These are phyloP conservation scores for Papilio glaucus DNA, from an alignment of 1,140 invertebrate species.

Conservation along the genomic window DNA sequence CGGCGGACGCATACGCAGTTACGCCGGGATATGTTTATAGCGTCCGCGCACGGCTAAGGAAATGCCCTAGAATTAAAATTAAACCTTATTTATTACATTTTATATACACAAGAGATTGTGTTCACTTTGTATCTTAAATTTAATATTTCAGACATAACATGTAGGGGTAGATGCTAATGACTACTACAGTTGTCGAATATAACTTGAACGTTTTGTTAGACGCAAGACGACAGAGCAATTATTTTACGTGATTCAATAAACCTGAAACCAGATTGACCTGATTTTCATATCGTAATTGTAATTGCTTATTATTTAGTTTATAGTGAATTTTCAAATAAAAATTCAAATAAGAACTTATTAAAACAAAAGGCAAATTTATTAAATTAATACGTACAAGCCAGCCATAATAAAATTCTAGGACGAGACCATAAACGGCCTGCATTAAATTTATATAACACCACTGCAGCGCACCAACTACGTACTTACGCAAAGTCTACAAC, in stretches of 20 bases:
- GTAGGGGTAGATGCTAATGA: no score
- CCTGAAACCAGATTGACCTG: no score
- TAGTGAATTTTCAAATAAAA: no score
- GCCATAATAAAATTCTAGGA: background rate
- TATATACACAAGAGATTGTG: background rate
- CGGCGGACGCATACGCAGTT: slow-evolving; percentile 44
- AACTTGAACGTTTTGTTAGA: background rate
- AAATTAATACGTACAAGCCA: background rate
- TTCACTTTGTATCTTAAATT: background rate
- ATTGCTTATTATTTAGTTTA: no score
- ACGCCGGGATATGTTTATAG: slow-evolving; percentile 46
- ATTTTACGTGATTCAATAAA: background rate
- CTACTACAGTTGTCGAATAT: background rate
- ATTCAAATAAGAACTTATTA: background rate
- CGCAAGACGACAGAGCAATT: background rate
- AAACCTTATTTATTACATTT: slow-evolving; percentile 32
- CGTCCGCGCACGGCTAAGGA: slow-evolving; percentile 35
- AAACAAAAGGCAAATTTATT: background rate
- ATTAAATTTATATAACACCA: slow-evolving; percentile 18
- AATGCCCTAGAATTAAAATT: slow-evolving; percentile 38
- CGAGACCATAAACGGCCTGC: slow-evolving; percentile 1
- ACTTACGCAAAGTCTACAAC: slow-evolving; percentile 33
- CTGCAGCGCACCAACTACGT: slow-evolving; percentile 6
- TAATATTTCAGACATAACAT: background rate
- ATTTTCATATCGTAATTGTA: no score